phyloP scores from a whole-genome alignment of 2,113 vertebrate species.

The Odocoileus hemionus region DNA sequence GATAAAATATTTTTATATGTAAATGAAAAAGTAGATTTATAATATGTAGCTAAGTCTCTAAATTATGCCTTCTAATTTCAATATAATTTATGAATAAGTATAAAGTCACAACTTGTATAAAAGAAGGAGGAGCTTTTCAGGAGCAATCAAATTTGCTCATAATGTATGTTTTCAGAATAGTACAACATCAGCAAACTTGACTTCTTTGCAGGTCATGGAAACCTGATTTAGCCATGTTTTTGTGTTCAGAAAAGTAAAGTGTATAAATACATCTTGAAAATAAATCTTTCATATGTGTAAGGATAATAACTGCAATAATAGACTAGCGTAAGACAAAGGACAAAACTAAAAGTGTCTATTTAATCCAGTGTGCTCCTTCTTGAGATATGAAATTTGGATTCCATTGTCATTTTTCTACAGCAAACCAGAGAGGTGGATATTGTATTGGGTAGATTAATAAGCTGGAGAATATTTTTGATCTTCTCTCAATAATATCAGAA shows the following conservation, averaged over 20 bases:
- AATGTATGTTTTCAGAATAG: neutral
- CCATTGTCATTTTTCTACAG: neutral
- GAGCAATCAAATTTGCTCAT: neutral
- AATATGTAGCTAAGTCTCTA: neutral
- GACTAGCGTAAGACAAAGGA: neutral
- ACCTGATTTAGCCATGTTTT: neutral
- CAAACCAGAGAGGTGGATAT: neutral
- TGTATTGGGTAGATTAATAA: neutral
- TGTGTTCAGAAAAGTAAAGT: neutral
- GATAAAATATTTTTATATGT: neutral
- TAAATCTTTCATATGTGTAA: neutral
- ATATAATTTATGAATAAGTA: neutral
- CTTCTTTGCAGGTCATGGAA: neutral
- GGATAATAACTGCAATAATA: neutral
- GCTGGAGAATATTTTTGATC: neutral
- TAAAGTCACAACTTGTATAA: neutral
- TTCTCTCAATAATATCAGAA: neutral
- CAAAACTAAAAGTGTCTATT: neutral
- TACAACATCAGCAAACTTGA: neutral
- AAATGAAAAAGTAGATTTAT: neutral
- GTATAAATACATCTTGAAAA: neutral
- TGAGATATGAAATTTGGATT: neutral
- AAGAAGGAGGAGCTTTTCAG: neutral
- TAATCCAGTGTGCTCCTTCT: rapidly evolving
- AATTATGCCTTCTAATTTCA: neutral